Percentiles rank a stretch among this genome's conserved stretches.
These are phyloP conservation scores for Leucopternis melanops DNA, from an alignment of 2,113 vertebrate species.

Conservation along the genomic window DNA sequence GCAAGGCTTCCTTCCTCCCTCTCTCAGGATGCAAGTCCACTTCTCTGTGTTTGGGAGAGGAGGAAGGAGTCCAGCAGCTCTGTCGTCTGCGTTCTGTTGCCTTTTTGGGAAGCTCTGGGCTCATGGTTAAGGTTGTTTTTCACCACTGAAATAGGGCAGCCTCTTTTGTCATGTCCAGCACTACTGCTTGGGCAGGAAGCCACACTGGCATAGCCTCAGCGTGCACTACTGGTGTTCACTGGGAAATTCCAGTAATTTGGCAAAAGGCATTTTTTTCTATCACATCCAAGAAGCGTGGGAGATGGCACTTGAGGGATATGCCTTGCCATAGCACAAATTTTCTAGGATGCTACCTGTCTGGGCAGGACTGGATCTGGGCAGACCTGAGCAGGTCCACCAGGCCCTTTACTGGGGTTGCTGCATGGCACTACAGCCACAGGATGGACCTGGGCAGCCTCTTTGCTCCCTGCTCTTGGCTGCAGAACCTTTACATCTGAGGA, in stretches of 20 bases:
- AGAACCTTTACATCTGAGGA: background rate
- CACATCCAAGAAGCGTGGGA: background rate
- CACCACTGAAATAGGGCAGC: background rate
- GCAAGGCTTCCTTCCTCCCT: conserved; percentile 32
- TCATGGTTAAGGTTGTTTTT: background rate
- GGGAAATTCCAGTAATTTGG: background rate
- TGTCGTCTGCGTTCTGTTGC: accelerated
- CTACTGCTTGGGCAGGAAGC: background rate
- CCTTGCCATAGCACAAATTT: background rate
- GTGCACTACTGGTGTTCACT: too few species aligned
- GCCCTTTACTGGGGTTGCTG: background rate
- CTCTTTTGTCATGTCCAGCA: background rate
- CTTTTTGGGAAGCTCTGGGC: background rate
- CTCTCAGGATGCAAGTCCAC: conserved; percentile 10
- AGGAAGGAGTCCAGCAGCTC: conserved; percentile 33
- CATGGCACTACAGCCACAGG: accelerated
- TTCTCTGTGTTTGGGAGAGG: conserved; percentile 3
- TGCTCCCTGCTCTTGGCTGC: background rate
- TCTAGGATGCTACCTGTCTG: background rate
- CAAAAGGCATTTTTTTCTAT: background rate
- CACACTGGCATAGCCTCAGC: background rate
- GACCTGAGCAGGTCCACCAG: background rate
- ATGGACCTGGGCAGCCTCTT: background rate
- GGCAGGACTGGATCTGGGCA: background rate
- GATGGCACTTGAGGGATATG: background rate